Conservation (phyloP, 2,888 invertebrate genomes). For the Drosophila paramelanica region DNA sequence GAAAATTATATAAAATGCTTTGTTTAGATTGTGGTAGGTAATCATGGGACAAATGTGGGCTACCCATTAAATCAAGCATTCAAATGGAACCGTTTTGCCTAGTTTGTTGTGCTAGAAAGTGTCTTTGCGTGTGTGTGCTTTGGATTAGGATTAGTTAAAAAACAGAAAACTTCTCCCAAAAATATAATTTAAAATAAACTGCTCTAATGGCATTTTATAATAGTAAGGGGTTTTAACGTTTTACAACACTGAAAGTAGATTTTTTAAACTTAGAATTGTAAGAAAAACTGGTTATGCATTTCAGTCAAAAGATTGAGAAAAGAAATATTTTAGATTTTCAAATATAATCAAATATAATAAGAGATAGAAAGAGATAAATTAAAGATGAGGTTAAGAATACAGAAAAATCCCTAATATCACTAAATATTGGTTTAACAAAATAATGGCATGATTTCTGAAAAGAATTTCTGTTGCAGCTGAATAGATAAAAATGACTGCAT, state of each 20-base stretch:
- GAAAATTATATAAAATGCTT: constrained; percentile 58
- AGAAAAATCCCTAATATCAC: too few species aligned
- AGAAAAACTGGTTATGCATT: too few species aligned
- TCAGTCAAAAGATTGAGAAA: too few species aligned
- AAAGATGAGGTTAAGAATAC: too few species aligned
- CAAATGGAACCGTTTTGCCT: constrained; percentile 57
- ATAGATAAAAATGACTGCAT: not conserved
- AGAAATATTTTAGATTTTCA: too few species aligned
- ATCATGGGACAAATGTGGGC: constrained; percentile 32
- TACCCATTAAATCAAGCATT: constrained; percentile 56
- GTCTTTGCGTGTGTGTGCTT: not conserved
- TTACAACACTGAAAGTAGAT: not conserved
- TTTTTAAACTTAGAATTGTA: not conserved
- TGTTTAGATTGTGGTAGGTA: constrained; percentile 16
- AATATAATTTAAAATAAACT: not conserved
- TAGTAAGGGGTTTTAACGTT: too few species aligned
- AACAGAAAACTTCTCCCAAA: not conserved
- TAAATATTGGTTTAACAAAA: not conserved
- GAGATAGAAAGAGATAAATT: too few species aligned
- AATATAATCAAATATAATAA: too few species aligned
- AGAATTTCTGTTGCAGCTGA: not conserved
- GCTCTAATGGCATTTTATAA: not conserved
- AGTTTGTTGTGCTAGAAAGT: not conserved
- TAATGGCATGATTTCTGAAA: not conserved
- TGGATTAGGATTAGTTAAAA: not conserved